Evolutionary conservation across 1,140 invertebrate genomes (phyloP), one percentile per base, ranked within the genome.

Genomic region (Sycobia sp.): DNA sequence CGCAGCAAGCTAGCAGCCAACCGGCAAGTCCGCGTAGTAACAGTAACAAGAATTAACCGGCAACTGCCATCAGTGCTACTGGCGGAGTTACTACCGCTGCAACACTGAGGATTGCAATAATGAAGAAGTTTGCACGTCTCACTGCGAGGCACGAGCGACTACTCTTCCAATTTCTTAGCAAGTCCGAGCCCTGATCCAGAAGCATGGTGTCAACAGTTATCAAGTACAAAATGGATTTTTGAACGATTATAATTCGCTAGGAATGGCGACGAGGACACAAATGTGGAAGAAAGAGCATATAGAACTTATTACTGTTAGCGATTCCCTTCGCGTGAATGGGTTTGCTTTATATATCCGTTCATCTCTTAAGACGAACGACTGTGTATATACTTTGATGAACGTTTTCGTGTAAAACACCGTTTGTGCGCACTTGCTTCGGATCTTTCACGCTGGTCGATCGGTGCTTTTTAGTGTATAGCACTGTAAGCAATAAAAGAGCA

Each of bases 1-100:
- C 85, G 14, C 81, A 84, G 57, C 81, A 83, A 54, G 67, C 77
- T n/a, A 80, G 67, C 55, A 76, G 68, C 71, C 81, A 79, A 50
- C 73, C 78, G 0, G 67, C 77, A 38, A 81, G 79, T 72, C 77
- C 80, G 41, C 77, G 79, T 23, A 72, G 66, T 59, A 76, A 71
- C 39, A 72, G 71, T 58, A 81, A 59, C 50, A 76, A 76, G 49
- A 81, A 64, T 43, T 64, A 64, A 64, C 47, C 39, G 11, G 16
- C 32, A 39, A 58, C 39, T 36, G 47, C 38, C 43, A 39, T 29
- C 39, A 66, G 61, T 34, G 46, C 46, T 38, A 43, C 46, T 39
- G 25, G 16, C 27, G 13, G 14, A 7, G 5, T 0, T 36, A 39
- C 16, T n/a, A 68, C 68, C 32, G 67, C 71, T 36, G 71, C 70